Base-by-base conservation (phyloP, 2,797 vertebrate species). In the Cyclopterus lumpus region DNA sequence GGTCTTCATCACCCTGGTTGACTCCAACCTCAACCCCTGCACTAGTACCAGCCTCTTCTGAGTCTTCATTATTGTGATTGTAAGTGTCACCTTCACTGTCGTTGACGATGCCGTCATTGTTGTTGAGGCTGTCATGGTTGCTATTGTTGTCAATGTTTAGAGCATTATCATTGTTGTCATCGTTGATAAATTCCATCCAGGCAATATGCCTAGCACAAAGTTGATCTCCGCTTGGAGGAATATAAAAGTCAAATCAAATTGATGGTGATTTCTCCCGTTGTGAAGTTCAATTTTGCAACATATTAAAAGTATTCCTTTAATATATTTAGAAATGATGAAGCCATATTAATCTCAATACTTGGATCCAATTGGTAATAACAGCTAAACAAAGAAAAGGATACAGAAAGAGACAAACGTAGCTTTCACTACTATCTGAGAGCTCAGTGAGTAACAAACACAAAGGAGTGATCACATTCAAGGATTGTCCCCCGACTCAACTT, bases 401-500 rank as follows among this genome's bases (percentile, higher is more conserved):
- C 62, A 72, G 65, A 81, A 66, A 60, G 22, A 71, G 48, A 85
- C 76, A 83, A 75, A 81, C 74, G 57, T 16, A 79, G 66, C 40
- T 70, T 73, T 78, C 72, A 79, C 64, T 62, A 70, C 48, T 36
- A 71, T 74, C 75, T 72, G 26, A 68, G 71, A 77, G 77, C 78
- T 84, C 85, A 67, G 36, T 60, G 78, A 73, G 79, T 78, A 76
- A 83, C 82, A 79, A 67, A 84, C 61, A 77, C 64, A 83, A 88
- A 83, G 63, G 55, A 84, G 78, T 42, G 84, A 82, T 81, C 63
- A 55, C 59, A 88, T 85, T 88, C 68, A 80, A 79, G 71, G 67
- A 64, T 77, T 89, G 89, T 86, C 85, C 84, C 67, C 84, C 24
- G n/a, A 80, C 76, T 89, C 87, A 88, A 90, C 88, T 82, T 86